Percentiles rank a stretch among this genome's conserved stretches.
These are phyloP conservation scores for Halichoerus grypus DNA, from an alignment of 2,113 vertebrate species.

Conservation along the genomic window DNA sequence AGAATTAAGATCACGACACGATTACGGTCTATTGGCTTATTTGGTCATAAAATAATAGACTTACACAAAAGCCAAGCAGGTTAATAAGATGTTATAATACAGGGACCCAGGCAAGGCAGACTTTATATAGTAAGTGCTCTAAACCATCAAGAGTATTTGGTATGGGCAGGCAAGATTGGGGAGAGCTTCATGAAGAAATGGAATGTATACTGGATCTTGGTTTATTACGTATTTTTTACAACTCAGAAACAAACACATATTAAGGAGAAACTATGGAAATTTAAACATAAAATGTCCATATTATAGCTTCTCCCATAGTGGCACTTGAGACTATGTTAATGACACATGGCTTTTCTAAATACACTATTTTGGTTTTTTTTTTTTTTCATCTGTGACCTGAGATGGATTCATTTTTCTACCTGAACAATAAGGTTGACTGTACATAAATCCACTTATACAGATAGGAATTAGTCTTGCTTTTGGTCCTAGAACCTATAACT, in stretches of 20 bases:
- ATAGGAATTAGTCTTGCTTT: not conserved
- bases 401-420: not conserved
- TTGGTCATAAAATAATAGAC: not conserved
- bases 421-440: not conserved
- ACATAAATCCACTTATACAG: not conserved
- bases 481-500: not conserved
- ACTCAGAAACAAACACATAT: not conserved
- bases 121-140: not conserved
- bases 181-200: not conserved
- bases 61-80: not conserved
- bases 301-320: not conserved
- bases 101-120: not conserved
- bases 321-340: not conserved
- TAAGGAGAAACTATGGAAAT: not conserved
- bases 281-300: not conserved
- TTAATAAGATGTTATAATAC: not conserved
- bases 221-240: not conserved
- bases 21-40: not conserved
- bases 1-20: not conserved
- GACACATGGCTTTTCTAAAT: not conserved
- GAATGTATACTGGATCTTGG: not conserved
- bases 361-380: not conserved
- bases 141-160: not conserved
- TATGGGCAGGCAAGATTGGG: not conserved
- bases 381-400: not conserved